A percentile compares a stretch with the other conserved stretches of the same genome.
Evolutionary conservation across 1,140 invertebrate species (phyloP).

Genomic region (Papilio glaucus): DNA sequence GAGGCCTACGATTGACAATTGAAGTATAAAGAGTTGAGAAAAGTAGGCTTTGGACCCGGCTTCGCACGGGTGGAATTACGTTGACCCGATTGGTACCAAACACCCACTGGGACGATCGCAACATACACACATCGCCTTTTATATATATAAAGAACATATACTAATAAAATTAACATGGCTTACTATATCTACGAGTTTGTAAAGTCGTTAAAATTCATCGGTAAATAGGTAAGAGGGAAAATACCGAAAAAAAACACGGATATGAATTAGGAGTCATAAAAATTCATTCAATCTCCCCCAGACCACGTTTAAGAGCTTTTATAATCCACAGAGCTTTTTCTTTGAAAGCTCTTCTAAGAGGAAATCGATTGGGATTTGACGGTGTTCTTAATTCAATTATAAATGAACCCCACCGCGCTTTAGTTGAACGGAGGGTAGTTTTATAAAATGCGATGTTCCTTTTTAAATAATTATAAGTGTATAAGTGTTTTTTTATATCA

Average conservation of each 20-base stretch:
- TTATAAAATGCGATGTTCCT: neutral
- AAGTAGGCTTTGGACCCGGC: no score
- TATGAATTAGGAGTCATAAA: constrained; percentile 7
- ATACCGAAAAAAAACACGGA: neutral
- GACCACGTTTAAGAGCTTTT: constrained; percentile 5
- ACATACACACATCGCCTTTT: no score
- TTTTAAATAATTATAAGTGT: no score
- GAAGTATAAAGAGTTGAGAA: no score
- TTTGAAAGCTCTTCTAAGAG: neutral
- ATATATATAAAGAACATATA: no score
- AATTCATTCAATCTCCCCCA: constrained; percentile 11
- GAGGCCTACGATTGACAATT: no score
- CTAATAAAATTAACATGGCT: no score
- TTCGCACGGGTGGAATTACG: no score
- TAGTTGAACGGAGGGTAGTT: neutral
- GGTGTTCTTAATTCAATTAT: constrained; percentile 30
- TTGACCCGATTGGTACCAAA: no score
- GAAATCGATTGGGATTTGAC: constrained; percentile 1
- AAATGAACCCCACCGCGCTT: neutral
- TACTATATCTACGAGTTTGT: no score
- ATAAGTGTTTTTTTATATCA: no score
- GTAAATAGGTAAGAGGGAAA: neutral
- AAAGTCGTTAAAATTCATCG: neutral
- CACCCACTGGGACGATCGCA: no score
- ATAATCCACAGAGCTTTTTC: constrained; percentile 4